Evolutionary conservation across 2,888 invertebrate species (phyloP).

Genomic region (Camptogramma bilineatum): DNA sequence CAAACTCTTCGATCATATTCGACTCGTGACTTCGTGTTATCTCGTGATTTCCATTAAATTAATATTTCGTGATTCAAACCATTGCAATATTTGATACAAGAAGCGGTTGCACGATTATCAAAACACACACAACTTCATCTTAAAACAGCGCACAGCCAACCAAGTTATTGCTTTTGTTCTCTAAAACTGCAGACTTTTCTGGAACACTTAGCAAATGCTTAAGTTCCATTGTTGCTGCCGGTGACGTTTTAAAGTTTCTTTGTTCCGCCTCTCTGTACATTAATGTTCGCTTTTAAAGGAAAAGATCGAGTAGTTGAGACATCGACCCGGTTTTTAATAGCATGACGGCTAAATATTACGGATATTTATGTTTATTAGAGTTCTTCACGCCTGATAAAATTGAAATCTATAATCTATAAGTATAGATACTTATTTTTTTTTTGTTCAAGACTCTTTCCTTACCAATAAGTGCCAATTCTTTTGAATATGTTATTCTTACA

Average conservation of each 20-base stretch:
- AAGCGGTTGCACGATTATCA: neutral
- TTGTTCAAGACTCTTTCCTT: no score
- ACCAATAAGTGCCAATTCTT: no score
- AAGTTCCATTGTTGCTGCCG: slow-evolving; percentile 66
- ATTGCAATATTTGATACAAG: neutral
- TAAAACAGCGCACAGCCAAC: slow-evolving; percentile 30
- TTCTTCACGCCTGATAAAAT: no score
- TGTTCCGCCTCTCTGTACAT: slow-evolving; percentile 49
- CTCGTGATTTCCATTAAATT: neutral
- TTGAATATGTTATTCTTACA: no score
- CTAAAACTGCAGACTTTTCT: slow-evolving; percentile 66
- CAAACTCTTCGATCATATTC: neutral
- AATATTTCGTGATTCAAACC: neutral
- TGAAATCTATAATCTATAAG: no score
- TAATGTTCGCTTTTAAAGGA: slow-evolving; percentile 31
- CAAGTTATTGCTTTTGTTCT: slow-evolving; percentile 69
- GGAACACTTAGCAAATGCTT: slow-evolving; percentile 74
- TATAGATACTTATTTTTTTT: no score
- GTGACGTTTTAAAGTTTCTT: slow-evolving; percentile 68
- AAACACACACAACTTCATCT: slow-evolving; percentile 21
- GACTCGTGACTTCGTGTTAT: neutral
- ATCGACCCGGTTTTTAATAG: slow-evolving; percentile 15
- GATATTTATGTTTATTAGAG: neutral
- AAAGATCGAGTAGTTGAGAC: slow-evolving; percentile 25
- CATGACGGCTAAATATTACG: neutral